A percentile compares a stretch with the other conserved stretches of the same genome.
These are phyloP conservation scores for Hylaea fasciaria DNA, from an alignment of 2,888 invertebrate genomes.

Conservation along the genomic window DNA sequence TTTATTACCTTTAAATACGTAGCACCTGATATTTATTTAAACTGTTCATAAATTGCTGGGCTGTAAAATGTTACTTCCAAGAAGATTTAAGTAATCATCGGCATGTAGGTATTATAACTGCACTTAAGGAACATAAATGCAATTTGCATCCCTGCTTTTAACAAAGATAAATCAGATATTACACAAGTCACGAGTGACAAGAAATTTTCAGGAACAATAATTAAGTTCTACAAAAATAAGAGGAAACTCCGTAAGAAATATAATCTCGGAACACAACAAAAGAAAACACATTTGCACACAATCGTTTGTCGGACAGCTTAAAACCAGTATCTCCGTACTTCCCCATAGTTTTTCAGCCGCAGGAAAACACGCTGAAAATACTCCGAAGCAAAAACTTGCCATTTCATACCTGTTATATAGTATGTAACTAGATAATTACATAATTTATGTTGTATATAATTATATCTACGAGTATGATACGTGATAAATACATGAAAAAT, in stretches of 20 bases:
- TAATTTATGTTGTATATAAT: conserved; percentile 16
- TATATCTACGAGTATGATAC: not conserved
- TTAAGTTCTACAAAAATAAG: too few species aligned
- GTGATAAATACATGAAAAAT: too few species aligned
- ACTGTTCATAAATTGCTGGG: not conserved
- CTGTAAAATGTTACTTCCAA: not conserved
- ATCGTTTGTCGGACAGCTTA: not conserved
- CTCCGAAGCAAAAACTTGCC: conserved; percentile 35
- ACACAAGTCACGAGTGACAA: too few species aligned
- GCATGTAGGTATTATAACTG: not conserved
- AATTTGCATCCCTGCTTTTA: too few species aligned
- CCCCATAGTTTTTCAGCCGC: conserved; percentile 47
- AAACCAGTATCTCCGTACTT: not conserved
- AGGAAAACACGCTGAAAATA: conserved; percentile 42
- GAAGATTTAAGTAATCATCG: not conserved
- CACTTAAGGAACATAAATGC: not conserved
- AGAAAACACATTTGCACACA: too few species aligned
- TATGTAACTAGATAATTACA: conserved; percentile 6
- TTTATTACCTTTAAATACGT: conserved; percentile 1
- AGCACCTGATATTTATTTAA: not conserved
- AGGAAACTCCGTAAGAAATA: too few species aligned
- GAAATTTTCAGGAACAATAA: too few species aligned
- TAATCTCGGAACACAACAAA: too few species aligned
- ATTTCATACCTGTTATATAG: not conserved
- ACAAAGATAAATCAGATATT: too few species aligned